Base-by-base conservation (phyloP, 1,140 invertebrate genomes). In the Hyposmocoma kahamanoa region DNA sequence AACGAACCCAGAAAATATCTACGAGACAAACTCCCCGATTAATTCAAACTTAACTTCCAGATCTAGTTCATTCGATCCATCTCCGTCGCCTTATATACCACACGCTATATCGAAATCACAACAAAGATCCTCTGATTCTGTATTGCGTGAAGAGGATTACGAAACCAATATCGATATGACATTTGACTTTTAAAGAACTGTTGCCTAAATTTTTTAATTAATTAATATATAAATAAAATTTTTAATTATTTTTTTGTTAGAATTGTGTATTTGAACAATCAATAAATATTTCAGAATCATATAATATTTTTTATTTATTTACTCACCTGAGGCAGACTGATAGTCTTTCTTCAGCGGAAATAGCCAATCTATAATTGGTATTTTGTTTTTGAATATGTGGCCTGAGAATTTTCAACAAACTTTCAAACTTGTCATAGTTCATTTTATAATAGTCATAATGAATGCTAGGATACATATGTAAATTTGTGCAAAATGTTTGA, bases 361-460 rank as follows among this genome's bases (percentile, higher is more conserved):
- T 36, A 17, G 10, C 15, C 9, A 17, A 17, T 36, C 32, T 10
- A 36, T 36, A 36, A 36, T 36, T 36, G 10, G 32, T 36, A 36
- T 36, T 36, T 10, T 36, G 32, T 36, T 36, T 36, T 36, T 36
- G 32, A 17, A 36, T 36, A 36, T 36, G 32, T 17, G 32, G 32
- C 10, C 32, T 10, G 9, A 36, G 15, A 10, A 36, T n/a, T n/a
- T 36, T 13, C 9, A 36, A 10, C 15, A 36, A 36, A 36, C 9
- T 36, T 36, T 36, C 9, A 36, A 36, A 36, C 5, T 36, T 36
- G 9, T 36, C n/a, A 17, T 36, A 36, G 32, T 36, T 36, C 15
- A 36, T n/a, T 17, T 36, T 36, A 36, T 36, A 36, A 36, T 36
- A 36, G 32, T 36, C 32, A 36, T 36, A 36, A 36, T n/a, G 15